phyloP scores from a whole-genome alignment of 1,140 invertebrate species.

The Tetranychus urticae region DNA sequence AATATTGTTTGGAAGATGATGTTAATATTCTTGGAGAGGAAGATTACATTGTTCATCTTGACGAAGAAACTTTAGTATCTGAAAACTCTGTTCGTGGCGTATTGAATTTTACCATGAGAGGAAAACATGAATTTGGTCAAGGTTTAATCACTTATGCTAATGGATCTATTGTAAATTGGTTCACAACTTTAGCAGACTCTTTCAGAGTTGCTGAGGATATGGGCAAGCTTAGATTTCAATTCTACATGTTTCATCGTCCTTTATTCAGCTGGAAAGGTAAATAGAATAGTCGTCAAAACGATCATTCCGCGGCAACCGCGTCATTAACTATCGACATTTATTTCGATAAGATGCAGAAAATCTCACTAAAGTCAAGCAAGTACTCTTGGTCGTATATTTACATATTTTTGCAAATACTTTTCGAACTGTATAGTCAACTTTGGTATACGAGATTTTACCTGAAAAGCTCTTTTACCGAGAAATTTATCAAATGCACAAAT shows the following conservation, averaged over 20 bases:
- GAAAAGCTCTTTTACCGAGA: too few relatives aligned
- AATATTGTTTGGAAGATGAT: slow-evolving; percentile 79
- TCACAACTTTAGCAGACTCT: slow-evolving; percentile 84
- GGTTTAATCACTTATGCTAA: slow-evolving; percentile 94
- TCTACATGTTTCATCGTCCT: slow-evolving; percentile 77
- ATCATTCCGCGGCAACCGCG: too few relatives aligned
- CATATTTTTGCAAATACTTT: too few relatives aligned
- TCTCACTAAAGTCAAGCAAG: too few relatives aligned
- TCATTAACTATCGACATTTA: too few relatives aligned
- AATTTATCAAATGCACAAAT: too few relatives aligned
- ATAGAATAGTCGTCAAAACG: slow-evolving; percentile 23
- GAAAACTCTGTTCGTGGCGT: slow-evolving; percentile 71
- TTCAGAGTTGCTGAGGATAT: slow-evolving; percentile 90
- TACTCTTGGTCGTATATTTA: too few relatives aligned
- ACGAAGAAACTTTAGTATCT: slow-evolving; percentile 87
- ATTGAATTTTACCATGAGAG: slow-evolving; percentile 81
- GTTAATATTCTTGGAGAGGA: slow-evolving; percentile 62
- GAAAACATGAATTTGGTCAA: slow-evolving; percentile 87
- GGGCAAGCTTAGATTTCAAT: slow-evolving; percentile 80
- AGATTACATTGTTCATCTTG: slow-evolving; percentile 93
- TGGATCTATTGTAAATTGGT: slow-evolving; percentile 81
- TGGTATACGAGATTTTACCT: too few relatives aligned
- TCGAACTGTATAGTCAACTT: too few relatives aligned
- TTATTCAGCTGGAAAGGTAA: slow-evolving; percentile 92
- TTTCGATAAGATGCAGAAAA: too few relatives aligned